Evolutionary conservation across 2,797 vertebrate species (phyloP).

Genomic region (Enteromius unitaeniatus): DNA sequence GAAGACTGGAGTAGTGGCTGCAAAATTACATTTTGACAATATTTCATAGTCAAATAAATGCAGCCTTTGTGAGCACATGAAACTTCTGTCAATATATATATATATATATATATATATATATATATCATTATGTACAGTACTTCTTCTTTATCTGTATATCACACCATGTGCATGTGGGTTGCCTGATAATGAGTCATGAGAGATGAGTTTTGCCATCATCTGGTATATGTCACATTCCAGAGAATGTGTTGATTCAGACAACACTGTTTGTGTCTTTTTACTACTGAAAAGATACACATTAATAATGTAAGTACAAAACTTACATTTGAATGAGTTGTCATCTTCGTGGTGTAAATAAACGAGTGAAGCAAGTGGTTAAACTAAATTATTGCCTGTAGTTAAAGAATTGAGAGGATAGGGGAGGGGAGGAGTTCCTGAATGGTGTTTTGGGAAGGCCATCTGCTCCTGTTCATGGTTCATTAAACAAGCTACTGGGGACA

Average conservation of each 20-base stretch:
- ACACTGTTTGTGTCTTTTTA: not conserved
- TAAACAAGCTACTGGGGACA: conserved; percentile 70
- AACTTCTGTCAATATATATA: not conserved
- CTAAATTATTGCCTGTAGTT: conserved; percentile 62
- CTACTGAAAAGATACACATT: not conserved
- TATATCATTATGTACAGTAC: not conserved
- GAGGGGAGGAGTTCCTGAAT: conserved; percentile 58
- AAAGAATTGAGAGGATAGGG: conserved; percentile 61
- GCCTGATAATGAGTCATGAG: not conserved
- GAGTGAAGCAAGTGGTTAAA: conserved; percentile 26
- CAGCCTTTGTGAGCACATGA: not conserved
- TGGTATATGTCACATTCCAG: not conserved
- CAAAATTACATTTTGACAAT: not conserved
- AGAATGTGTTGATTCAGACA: conserved; percentile 5
- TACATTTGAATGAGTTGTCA: not conserved
- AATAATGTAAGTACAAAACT: not conserved
- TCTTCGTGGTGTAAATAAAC: not conserved
- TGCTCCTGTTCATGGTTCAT: conserved; percentile 81
- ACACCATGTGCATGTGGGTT: not conserved
- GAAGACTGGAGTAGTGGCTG: not conserved
- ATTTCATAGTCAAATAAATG: not conserved
- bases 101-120: not conserved
- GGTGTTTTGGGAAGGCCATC: conserved; percentile 74
- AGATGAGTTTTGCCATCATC: not conserved
- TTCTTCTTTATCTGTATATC: not conserved